These are phyloP conservation scores for Parthenolecanium corni DNA, from an alignment of 2,888 invertebrate genomes.

Conservation along the genomic window DNA sequence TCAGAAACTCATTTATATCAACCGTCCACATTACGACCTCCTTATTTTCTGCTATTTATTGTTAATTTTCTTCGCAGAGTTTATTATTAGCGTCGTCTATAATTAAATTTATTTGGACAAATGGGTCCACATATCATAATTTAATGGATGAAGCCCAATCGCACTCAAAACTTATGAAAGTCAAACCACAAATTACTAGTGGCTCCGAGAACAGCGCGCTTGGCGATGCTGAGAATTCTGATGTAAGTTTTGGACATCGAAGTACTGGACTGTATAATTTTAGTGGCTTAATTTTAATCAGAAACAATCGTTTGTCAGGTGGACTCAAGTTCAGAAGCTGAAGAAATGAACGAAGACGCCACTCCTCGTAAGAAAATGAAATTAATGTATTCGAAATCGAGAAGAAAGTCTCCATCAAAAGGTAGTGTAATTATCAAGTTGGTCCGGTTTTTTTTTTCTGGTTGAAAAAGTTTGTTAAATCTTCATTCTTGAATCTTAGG, in stretches of 20 bases:
- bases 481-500: background rate
- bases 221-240: conserved; percentile 21
- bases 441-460: background rate
- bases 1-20: no score
- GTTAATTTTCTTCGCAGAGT: conserved; percentile 47
- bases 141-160: conserved; percentile 20
- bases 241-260: background rate
- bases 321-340: conserved; percentile 29
- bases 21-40: no score
- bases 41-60: no score
- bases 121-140: conserved; percentile 41
- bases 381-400: conserved; percentile 3
- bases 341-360: conserved; percentile 42
- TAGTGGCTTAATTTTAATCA: no score
- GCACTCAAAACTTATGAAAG: conserved; percentile 20
- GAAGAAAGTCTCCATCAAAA: conserved; percentile 17
- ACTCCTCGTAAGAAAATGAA: conserved; percentile 45
- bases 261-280: no score
- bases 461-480: background rate
- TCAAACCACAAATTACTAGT: conserved; percentile 13
- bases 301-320: background rate
- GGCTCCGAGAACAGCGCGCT: conserved; percentile 14
- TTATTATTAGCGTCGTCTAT: conserved; percentile 79
- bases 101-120: conserved; percentile 83
- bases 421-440: background rate